Evolutionary conservation across 2,888 invertebrate genomes (phyloP).

Genomic region (Ornithoptera alexandrae): DNA sequence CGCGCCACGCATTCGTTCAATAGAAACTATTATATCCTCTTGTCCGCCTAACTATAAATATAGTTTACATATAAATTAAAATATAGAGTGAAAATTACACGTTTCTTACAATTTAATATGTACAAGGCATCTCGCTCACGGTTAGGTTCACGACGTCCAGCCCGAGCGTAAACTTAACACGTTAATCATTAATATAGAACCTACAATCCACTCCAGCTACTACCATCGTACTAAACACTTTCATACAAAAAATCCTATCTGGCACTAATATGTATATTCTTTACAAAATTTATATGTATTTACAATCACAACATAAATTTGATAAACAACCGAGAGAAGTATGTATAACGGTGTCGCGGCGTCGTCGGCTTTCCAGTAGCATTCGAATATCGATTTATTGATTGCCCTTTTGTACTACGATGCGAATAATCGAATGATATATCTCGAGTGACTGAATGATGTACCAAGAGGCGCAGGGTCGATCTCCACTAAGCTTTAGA

Average conservation of each 20-base stretch:
- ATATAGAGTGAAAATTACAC: slow-evolving; percentile 76
- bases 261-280: slow-evolving; percentile 78
- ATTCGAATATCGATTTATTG: neutral
- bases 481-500: no score
- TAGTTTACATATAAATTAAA: slow-evolving; percentile 77
- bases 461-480: no score
- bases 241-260: slow-evolving; percentile 75
- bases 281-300: slow-evolving; percentile 78
- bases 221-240: slow-evolving; percentile 58
- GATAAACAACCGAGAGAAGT: slow-evolving; percentile 76
- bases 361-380: slow-evolving; percentile 19
- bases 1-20: slow-evolving; percentile 43
- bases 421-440: slow-evolving; percentile 5
- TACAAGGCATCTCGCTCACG: slow-evolving; percentile 71
- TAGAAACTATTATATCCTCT: slow-evolving; percentile 43
- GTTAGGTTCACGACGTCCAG: slow-evolving; percentile 35
- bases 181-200: slow-evolving; percentile 6
- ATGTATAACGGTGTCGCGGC: slow-evolving; percentile 62
- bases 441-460: neutral
- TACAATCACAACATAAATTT: slow-evolving; percentile 79
- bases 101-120: slow-evolving; percentile 71
- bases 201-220: slow-evolving; percentile 20
- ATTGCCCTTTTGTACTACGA: slow-evolving; percentile 6
- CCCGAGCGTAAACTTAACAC: slow-evolving; percentile 14
- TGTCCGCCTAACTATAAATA: slow-evolving; percentile 70